Evolutionary conservation across 2,113 vertebrate species (phyloP).

Genomic region (Balaeniceps rex): DNA sequence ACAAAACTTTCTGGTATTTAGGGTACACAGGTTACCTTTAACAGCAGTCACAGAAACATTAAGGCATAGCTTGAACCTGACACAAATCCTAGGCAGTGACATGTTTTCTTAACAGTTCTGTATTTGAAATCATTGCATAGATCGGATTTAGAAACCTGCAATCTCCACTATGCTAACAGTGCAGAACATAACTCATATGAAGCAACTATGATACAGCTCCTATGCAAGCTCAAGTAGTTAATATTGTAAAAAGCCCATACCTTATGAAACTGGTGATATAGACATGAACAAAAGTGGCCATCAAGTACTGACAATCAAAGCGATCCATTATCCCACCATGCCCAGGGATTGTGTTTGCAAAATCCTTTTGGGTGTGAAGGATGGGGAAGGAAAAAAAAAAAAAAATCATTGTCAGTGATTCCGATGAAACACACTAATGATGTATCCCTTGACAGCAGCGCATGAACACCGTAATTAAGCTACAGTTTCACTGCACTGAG

Average conservation of each 20-base stretch:
- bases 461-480: neutral
- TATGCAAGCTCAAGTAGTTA: neutral
- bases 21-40: neutral
- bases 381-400: accelerated
- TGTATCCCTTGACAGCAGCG: neutral
- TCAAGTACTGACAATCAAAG: conserved; percentile 97
- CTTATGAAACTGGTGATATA: conserved; percentile 98
- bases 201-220: neutral
- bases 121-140: neutral
- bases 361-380: conserved; percentile 80
- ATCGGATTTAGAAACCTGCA: neutral
- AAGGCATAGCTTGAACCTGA: neutral
- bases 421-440: accelerated
- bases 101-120: neutral
- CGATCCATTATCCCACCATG: conserved; percentile 98
- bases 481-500: neutral
- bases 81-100: neutral
- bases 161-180: neutral
- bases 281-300: conserved; percentile 98
- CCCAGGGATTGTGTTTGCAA: conserved; percentile 95
- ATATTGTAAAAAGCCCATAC: conserved; percentile 58
- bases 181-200: neutral
- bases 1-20: neutral
- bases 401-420: neutral
- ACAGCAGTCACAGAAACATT: neutral